Evolutionary conservation across 2,113 vertebrate genomes (phyloP), one percentile per base, ranked within the genome.

Genomic region (Plectropomus leopardus): DNA sequence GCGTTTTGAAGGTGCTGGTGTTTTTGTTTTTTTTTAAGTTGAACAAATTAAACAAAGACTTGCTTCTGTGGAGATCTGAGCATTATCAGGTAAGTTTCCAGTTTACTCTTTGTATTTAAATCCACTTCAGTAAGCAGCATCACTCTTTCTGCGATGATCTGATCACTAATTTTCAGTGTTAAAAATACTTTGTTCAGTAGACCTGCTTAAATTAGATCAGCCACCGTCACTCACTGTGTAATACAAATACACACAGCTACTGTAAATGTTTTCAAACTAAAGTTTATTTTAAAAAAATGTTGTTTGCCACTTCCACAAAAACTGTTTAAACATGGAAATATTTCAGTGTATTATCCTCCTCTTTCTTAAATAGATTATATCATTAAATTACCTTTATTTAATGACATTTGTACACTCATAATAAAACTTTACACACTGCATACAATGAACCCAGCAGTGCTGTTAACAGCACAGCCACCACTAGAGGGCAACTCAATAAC

Each of bases 1-100:
- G 68, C 30, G 17, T 87, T 87, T 87, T 59, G 26, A 85, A 83
- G 59, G 32, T 71, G n/a, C 21, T 34, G 42, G 10, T 6, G 2
- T 40, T 40, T 21, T 42, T 48, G 5, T 54, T 45, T 44, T n/a
- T n/a, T n/a, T n/a, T n/a, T n/a, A n/a, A n/a, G n/a, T n/a, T n/a
- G n/a, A n/a, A n/a, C n/a, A n/a, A n/a, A n/a, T n/a, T n/a, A n/a
- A n/a, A n/a, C n/a, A n/a, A n/a, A n/a, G n/a, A n/a, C n/a, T n/a
- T n/a, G n/a, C n/a, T n/a, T n/a, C n/a, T n/a, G n/a, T n/a, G n/a
- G n/a, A n/a, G n/a, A n/a, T n/a, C n/a, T n/a, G n/a, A n/a, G n/a
- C n/a, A n/a, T n/a, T n/a, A n/a, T n/a, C n/a, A n/a, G n/a, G n/a
- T n/a, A n/a, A n/a, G n/a, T n/a, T n/a, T n/a, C n/a, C n/a, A n/a